Base-by-base conservation (phyloP, 2,888 invertebrate genomes). In the Tillus elongatus region DNA sequence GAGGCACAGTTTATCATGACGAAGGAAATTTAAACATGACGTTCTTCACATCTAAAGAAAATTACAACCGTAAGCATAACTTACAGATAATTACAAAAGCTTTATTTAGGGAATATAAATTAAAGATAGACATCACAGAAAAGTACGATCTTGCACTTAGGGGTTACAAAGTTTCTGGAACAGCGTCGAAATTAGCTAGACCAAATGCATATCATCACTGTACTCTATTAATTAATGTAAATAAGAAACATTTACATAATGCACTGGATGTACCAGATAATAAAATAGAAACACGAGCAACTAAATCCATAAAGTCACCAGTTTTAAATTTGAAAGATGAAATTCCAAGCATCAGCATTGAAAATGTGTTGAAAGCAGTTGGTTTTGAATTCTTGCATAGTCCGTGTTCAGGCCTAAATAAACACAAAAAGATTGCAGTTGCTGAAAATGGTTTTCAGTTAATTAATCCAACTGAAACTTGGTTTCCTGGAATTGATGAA, bases 1-100 rank as follows among this genome's bases (percentile, higher is more conserved):
- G 98, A 42, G 97, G 96, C 14, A 84, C 95, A 2, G 95, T 98
- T 14, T 98, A 90, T 64, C 97, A 98, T 63, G 97, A 98, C 64
- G 68, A 75, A 45, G 95, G 93, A 39, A 95, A 93, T 68, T 69
- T 95, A 1, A 96, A 95, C 67, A 73, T 93, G 45, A 87, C 92
- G 0, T 92, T 97, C 64, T 86, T 98, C 55, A 86, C 90, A 8
- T 75, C 84, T 2, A 75, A 82, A 45, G 79, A 82, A 46, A 72
- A 79, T 38, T 95, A 96, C 61, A 78, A 90, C 63, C 74, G 96
- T 38, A 80, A 78, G 53, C 79, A 81, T 53, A 98, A 98, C 69
- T 70, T 98, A 57, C 80, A 87, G 52, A 73, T 95, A 33, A 79
- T 98, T 37, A 82, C 84, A 34, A 74, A 84, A 47, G 85, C 89